Base-by-base conservation (phyloP, 1,140 invertebrate species). In the Drosophila sturtevanti region DNA sequence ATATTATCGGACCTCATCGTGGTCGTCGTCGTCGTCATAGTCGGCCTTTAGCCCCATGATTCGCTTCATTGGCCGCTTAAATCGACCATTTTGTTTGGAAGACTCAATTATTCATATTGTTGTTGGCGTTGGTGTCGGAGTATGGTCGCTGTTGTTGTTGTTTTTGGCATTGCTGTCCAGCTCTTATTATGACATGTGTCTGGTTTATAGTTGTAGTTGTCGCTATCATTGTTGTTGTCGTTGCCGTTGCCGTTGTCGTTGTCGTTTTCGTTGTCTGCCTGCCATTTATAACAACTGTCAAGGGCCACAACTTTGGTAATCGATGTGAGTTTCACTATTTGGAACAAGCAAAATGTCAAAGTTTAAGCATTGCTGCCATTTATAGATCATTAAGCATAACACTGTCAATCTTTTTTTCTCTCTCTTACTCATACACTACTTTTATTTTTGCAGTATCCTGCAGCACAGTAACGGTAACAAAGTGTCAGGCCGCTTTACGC, bases 381-480 rank as follows among this genome's bases (percentile, higher is more conserved):
- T 89, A 89, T 80, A 84, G 85, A 89, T 89, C 84, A 89, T 89
- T 89, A 87, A 78, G 63, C 77, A 77, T 72, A 87, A 52, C 51
- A 63, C 31, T 38, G 27, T 18, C 55, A 59, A 70, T 55, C 56
- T 14, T 1, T 11, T 9, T 11, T 2, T 10, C 9, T 64, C 21
- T 24, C 21, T 11, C 27, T 31, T 6, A 31, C 1, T 6, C 27
- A 1, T 24, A 31, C 27, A 2, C n/a, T 38, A 2, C 22, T 24
- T 51, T 24, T 4, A 70, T 68, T 89, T 89, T 90, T 95, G 12
- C 95, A 98, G 97, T 98, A 90, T 96, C 97, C 63, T 98, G 97
- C 92, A 97, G 97, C 54, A 98, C 97, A 16, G 96, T 97, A 77
- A 98, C 97, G 31, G 96, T 98, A 80, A 96, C 96, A 65, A 97